Evolutionary conservation across 1,140 invertebrate species (phyloP), one percentile per base, ranked within the genome.

Genomic region (Camponotus floridanus): DNA sequence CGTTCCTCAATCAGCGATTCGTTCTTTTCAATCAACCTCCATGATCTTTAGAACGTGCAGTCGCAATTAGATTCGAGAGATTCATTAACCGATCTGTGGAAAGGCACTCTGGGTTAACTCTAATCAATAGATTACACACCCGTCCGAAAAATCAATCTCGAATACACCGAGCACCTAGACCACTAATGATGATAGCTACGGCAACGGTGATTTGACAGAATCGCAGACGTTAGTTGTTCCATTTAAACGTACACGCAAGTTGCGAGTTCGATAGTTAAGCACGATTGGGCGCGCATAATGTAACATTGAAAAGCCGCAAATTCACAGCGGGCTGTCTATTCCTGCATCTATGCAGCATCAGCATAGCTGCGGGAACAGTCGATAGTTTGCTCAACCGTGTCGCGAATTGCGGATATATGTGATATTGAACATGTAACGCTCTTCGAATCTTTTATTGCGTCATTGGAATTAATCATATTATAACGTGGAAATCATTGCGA

Each of bases 291-390:
- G 21, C 55, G 42, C 51, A 73, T 81, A 61, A 81, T 74, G 55
- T 68, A 73, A 81, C 51, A 81, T 81, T 81, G 67, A 74, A 74
- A 61, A 83, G 79, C 79, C 79, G 68, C 68, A 83, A 83, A 83
- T 83, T 59, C 57, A 74, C 68, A 48, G 68, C 8, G 7, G 33
- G n/a, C 18, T 33, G 45, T 9, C 39, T 51, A 78, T 6, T 21
- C 4, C 13, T 0, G 42, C 39, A 8, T 0, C 26, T 13, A 48
- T 64, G 33, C 8, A 83, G 68, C 59, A 80, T 71, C 78, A 51
- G 51, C 55, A 61, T 81, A 81, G 73, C 59, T 74, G 79, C 26
- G n/a, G 48, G 31, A 73, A 74, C 68, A 31, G 55, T 73, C 68
- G 36, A 83, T 74, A 83, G 68, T 83, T 74, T 74, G 79, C 71